Evolutionary conservation across 2,113 vertebrate species (phyloP), one percentile per base, ranked within the genome.

Genomic region (Condylura cristata): DNA sequence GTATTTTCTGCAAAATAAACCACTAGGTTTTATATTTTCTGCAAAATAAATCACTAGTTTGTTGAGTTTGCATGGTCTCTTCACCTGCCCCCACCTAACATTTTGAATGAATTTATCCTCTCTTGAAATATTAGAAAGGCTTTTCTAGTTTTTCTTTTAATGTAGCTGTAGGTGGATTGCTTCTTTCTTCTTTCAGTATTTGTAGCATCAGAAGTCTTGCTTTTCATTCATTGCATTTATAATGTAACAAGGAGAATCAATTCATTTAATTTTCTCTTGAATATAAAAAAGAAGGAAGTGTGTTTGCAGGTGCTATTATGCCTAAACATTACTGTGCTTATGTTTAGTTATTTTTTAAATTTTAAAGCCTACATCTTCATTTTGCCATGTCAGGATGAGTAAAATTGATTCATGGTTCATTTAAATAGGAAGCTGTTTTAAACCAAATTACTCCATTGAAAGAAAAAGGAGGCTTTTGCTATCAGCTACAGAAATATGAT

Each of bases 111-210:
- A 91, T 96, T 94, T 94, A 96, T 97, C 48, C 48, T 96, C 34
- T 95, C 78, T 97, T 94, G 94, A 87, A 93, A 96, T 96, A 95
- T 95, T 91, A 96, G 93, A 91, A 94, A 87, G 86, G 66, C 78
- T 96, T 72, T 95, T 46, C 86, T 65, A 32, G 70, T 90, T 92
- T 97, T 96, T 91, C 48, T 92, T 68, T 65, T 70, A 78, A 9
- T 93, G 82, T 93, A 85, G 79, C 88, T 93, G 56, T 95, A 94
- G 93, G 90, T 95, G 79, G 90, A 84, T 92, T 97, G 95, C 88
- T 97, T 97, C 89, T 96, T 96, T 95, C 68, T 97, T 94, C 94
- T 94, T 96, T 97, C 97, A 91, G 95, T 95, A 88, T 97, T 97
- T 96, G 94, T 94, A 93, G 96, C 90, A 93, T 81, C 20, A 93